Evolutionary conservation across 2,113 vertebrate genomes (phyloP).

Genomic region (Peromyscus californicus): DNA sequence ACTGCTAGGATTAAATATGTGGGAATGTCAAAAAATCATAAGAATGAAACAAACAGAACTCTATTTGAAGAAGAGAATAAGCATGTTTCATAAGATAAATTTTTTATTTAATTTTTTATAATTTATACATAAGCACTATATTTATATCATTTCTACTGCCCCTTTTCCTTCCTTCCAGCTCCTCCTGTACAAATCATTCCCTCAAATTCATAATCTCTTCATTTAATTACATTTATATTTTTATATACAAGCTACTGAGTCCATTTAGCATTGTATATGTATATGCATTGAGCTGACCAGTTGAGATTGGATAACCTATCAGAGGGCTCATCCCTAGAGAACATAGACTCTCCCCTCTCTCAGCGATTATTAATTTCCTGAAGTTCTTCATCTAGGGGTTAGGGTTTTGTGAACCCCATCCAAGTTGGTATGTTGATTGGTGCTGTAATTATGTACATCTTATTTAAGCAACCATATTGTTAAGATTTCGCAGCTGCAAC

Average conservation of each 20-base stretch:
- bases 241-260: not conserved
- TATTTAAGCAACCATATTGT: not conserved
- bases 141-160: not conserved
- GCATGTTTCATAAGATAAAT: not conserved
- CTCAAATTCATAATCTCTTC: not conserved
- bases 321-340: not conserved
- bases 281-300: not conserved
- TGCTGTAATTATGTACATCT: not conserved
- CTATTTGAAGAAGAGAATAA: slow-evolving; percentile 24
- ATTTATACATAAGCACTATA: not conserved
- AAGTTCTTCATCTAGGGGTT: not conserved
- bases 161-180: not conserved
- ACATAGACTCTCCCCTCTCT: not conserved
- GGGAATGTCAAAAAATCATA: slow-evolving; percentile 15
- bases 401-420: not conserved
- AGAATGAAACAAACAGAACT: slow-evolving; percentile 6
- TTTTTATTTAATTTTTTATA: not conserved
- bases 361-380: not conserved
- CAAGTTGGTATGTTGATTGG: too few species aligned
- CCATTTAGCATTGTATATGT: not conserved
- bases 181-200: not conserved
- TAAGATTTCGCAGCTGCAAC: not conserved
- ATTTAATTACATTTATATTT: not conserved
- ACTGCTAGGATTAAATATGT: slow-evolving; percentile 37
- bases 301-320: not conserved